Evolutionary conservation across 1,140 invertebrate species (phyloP).

Genomic region (Drosophila ananassae): DNA sequence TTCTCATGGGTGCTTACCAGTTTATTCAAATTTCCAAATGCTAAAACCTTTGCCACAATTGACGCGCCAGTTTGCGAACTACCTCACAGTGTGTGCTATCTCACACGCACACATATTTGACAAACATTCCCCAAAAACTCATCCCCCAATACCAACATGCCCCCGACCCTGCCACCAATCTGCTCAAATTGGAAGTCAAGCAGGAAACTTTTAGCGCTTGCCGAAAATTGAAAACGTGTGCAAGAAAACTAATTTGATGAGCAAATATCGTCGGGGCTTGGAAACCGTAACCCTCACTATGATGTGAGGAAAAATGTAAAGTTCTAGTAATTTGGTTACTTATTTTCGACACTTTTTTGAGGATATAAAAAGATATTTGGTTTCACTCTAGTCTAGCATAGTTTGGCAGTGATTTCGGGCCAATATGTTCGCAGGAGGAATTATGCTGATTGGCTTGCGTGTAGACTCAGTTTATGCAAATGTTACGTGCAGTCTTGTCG

Average conservation of each 20-base stretch:
- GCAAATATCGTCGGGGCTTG: conserved; percentile 52
- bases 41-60: conserved; percentile 51
- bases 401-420: conserved; percentile 38
- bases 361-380: conserved; percentile 41
- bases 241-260: conserved; percentile 73
- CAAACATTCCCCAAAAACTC: conserved; percentile 15
- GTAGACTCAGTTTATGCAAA: conserved; percentile 65
- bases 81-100: conserved; percentile 3
- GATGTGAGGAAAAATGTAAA: conserved; percentile 5
- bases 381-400: conserved; percentile 12
- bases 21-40: conserved; percentile 44
- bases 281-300: not conserved
- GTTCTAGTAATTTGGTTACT: conserved; percentile 34
- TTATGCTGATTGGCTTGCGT: conserved; percentile 53
- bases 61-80: conserved; percentile 28
- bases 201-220: conserved; percentile 64
- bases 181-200: conserved; percentile 14
- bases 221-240: conserved; percentile 77
- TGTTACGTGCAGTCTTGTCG: conserved; percentile 47
- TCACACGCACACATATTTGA: conserved; percentile 29
- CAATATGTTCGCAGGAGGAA: conserved; percentile 36
- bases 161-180: conserved; percentile 2
- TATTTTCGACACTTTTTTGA: conserved; percentile 2
- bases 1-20: conserved; percentile 39
- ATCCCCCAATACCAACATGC: not conserved